phyloP scores from a whole-genome alignment of 2,113 vertebrate genomes.

The Echinops telfairi region DNA sequence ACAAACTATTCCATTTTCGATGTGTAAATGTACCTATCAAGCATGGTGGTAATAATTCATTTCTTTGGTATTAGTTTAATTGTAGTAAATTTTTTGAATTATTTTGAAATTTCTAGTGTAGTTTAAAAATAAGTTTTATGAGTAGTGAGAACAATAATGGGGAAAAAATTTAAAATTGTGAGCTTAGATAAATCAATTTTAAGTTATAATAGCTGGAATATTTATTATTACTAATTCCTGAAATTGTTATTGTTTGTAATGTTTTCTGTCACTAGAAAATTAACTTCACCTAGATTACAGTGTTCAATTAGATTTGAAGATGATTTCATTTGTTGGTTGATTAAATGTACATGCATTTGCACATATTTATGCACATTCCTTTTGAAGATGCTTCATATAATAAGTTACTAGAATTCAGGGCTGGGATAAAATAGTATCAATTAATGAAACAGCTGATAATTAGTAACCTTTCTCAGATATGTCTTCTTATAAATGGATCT shows the following conservation, averaged over 20 bases:
- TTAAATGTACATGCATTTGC: background rate
- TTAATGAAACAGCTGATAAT: background rate
- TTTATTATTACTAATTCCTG: background rate
- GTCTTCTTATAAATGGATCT: slow-evolving; percentile 16
- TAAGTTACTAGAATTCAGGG: background rate
- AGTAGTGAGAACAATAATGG: slow-evolving; percentile 36
- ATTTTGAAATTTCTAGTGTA: background rate
- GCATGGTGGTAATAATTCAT: background rate
- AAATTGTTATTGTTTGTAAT: slow-evolving; percentile 20
- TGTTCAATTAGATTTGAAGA: slow-evolving; percentile 22
- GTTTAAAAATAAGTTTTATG: slow-evolving; percentile 16
- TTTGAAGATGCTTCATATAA: background rate
- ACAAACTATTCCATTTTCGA: background rate
- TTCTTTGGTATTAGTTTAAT: background rate
- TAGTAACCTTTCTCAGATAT: background rate
- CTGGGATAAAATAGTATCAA: background rate
- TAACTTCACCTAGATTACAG: slow-evolving; percentile 10
- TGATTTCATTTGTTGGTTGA: slow-evolving; percentile 24
- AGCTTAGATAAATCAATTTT: slow-evolving; percentile 8
- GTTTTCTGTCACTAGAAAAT: slow-evolving; percentile 5
- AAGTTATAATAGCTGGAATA: slow-evolving; percentile 15
- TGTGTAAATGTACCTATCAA: background rate
- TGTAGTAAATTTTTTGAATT: background rate
- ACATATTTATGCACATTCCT: slow-evolving; percentile 37
- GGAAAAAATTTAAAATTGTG: background rate